Evolutionary conservation across 2,888 invertebrate species (phyloP).

Genomic region (Lapara coniferarum): DNA sequence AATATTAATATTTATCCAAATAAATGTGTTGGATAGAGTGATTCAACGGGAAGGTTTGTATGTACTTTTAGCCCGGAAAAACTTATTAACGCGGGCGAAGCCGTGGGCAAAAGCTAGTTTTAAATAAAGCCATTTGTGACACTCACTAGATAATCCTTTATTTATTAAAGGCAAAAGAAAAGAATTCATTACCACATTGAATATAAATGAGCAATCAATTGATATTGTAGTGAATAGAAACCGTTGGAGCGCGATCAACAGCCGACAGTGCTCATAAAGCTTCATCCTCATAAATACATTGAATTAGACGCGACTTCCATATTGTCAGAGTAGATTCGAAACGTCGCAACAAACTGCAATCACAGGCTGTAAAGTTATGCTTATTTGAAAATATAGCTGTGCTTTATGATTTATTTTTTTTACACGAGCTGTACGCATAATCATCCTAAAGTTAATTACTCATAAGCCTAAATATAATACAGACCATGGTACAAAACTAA

Average conservation of each 20-base stretch:
- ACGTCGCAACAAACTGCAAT: neutral
- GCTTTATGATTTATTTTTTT: no score
- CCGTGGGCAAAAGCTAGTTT: no score
- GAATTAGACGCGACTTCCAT: constrained; percentile 6
- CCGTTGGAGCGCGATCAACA: neutral
- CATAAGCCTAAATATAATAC: constrained; percentile 18
- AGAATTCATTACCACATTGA: constrained; percentile 7
- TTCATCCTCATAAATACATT: constrained; percentile 13
- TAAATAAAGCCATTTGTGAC: neutral
- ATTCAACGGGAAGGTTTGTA: no score
- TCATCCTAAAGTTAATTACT: constrained; percentile 28
- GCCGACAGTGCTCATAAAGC: constrained; percentile 9
- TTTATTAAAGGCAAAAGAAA: neutral
- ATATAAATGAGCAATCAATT: constrained; percentile 17
- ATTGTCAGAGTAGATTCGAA: neutral
- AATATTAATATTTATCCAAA: no score
- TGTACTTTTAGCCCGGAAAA: no score
- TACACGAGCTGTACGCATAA: constrained; percentile 27
- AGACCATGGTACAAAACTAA: constrained; percentile 1
- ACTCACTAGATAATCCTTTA: neutral
- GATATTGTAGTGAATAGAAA: neutral
- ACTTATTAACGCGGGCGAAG: no score
- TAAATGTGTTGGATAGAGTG: no score
- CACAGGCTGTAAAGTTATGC: constrained; percentile 1
- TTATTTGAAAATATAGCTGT: constrained; percentile 34